These are phyloP conservation scores for Diarsia mendica DNA, from an alignment of 2,888 invertebrate species.

Conservation along the genomic window DNA sequence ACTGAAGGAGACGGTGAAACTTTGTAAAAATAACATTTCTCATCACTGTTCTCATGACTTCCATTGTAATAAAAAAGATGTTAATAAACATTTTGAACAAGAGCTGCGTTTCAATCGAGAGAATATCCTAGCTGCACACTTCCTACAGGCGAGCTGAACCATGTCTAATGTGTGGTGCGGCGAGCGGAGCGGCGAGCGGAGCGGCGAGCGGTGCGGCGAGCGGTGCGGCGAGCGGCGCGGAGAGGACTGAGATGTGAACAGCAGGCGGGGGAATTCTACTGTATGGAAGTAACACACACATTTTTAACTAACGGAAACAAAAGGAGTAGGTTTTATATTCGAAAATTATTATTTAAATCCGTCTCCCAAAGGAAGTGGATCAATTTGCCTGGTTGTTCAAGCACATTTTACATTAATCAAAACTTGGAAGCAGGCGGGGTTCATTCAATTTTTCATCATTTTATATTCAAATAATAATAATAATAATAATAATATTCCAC, in stretches of 20 bases:
- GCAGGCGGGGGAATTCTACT: neutral
- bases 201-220: neutral
- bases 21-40: conserved; percentile 41
- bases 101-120: conserved; percentile 30
- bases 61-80: conserved; percentile 48
- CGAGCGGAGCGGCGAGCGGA: neutral
- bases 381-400: too few species aligned
- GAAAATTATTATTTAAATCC: too few species aligned
- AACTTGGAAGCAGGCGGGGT: too few species aligned
- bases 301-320: too few species aligned
- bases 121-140: neutral
- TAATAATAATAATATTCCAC: too few species aligned
- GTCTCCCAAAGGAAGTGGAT: too few species aligned
- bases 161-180: neutral
- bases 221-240: too few species aligned
- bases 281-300: too few species aligned
- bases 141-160: neutral
- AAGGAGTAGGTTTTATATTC: too few species aligned
- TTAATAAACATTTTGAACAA: conserved; percentile 48
- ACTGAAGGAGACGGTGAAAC: conserved; percentile 22
- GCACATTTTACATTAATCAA: too few species aligned
- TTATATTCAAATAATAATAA: too few species aligned
- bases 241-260: neutral
- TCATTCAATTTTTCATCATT: too few species aligned
- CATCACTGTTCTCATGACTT: conserved; percentile 51